Evolutionary conservation across 2,888 invertebrate genomes (phyloP).

Genomic region (Teleogryllus oceanicus): DNA sequence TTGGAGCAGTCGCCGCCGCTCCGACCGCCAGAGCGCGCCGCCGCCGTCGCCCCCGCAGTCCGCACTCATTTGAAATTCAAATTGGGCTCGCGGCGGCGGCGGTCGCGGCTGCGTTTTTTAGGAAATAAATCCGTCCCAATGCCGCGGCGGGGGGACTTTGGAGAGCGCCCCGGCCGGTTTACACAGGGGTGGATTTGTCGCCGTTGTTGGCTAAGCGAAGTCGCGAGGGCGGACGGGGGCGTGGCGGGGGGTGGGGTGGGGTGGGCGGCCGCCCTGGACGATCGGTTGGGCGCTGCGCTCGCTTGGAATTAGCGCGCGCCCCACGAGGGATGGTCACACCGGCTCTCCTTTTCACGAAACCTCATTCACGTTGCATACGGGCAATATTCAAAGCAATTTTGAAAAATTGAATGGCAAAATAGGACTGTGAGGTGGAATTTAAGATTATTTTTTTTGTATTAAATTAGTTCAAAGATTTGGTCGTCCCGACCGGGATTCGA

Average conservation of each 20-base stretch:
- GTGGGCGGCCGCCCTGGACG: no score
- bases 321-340: no score
- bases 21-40: not conserved
- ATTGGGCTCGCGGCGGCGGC: not conserved
- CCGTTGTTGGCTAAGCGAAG: not conserved
- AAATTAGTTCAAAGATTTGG: no score
- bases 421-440: no score
- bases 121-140: conserved; percentile 7
- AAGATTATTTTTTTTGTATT: no score
- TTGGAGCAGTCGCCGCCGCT: not conserved
- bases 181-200: conserved; percentile 18
- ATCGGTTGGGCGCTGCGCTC: no score
- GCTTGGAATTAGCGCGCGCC: no score
- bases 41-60: not conserved
- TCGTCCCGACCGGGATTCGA: no score
- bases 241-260: not conserved
- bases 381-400: no score
- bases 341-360: no score
- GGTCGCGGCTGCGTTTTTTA: not conserved
- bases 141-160: not conserved
- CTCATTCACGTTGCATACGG: no score
- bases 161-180: not conserved
- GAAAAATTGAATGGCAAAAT: no score
- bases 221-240: not conserved
- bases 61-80: conserved; percentile 9